Percentiles rank a stretch among this genome's conserved stretches.
phyloP scores from a whole-genome alignment of 2,113 vertebrate species.

The Hippocampus zosterae region DNA sequence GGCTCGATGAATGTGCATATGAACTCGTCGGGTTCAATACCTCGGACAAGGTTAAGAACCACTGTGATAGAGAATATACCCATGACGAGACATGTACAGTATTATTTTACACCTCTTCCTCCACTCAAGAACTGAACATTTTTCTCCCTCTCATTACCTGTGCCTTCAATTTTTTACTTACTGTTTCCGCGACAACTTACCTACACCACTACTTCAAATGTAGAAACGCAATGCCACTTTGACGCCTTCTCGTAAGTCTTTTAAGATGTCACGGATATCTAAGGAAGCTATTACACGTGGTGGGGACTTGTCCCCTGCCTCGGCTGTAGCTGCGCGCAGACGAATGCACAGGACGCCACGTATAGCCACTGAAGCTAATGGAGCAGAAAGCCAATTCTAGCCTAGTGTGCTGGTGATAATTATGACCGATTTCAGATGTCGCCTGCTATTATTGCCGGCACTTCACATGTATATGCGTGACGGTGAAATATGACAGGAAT shows the following conservation, averaged over 20 bases:
- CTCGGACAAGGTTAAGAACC: no score
- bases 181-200: slow-evolving; percentile 10
- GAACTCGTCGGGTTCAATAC: no score
- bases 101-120: slow-evolving; percentile 19
- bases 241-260: slow-evolving; percentile 37
- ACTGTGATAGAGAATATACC: no score
- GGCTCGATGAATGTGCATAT: no score
- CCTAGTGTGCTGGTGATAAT: slow-evolving; percentile 54
- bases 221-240: slow-evolving; percentile 25
- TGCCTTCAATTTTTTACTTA: background rate
- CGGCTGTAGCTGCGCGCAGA: slow-evolving; percentile 39
- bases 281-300: slow-evolving; percentile 59
- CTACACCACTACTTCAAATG: slow-evolving; percentile 18
- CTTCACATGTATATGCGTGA: slow-evolving; percentile 40
- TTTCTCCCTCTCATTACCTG: slow-evolving; percentile 6
- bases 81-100: background rate
- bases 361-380: slow-evolving; percentile 59
- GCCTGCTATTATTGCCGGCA: slow-evolving; percentile 40
- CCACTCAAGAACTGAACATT: slow-evolving; percentile 5
- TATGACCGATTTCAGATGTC: slow-evolving; percentile 58
- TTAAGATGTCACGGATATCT: slow-evolving; percentile 46
- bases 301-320: slow-evolving; percentile 33
- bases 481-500: slow-evolving; percentile 30
- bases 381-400: slow-evolving; percentile 63
- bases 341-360: slow-evolving; percentile 18